Base-by-base conservation (phyloP, 2,113 vertebrate genomes). In the Macrotus californicus region DNA sequence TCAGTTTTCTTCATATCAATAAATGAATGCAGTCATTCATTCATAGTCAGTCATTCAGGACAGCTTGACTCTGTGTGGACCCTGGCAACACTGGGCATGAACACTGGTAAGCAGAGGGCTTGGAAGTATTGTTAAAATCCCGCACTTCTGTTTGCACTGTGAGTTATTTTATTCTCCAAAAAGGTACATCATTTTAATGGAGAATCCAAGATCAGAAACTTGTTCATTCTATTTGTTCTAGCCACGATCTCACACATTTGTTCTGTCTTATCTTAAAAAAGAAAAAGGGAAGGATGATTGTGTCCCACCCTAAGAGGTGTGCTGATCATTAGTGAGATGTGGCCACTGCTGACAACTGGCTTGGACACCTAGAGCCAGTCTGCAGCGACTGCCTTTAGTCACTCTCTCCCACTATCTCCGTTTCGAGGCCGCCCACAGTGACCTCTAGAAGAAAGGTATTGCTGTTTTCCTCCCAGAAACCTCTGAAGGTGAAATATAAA, bases 181-280 rank as follows among this genome's bases (percentile, higher is more conserved):
- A 61, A 79, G 72, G 15, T 59, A 19, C 12, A 21, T 48, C 14
- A 14, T 79, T 70, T 75, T 6, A 64, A 88, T 24, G 22, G 61
- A 82, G 52, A 94, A 81, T 83, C 24, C 24, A 69, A 54, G 36
- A 39, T 77, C 12, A 79, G 77, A 91, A 81, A 85, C 73, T 34
- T 13, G 7, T 69, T 94, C 34, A 7, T 61, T 85, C 15, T 39
- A 82, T 56, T 94, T 29, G 4, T 59, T 85, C 16, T 50, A 82
- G 61, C 21, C 43, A 31, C 2, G 10, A 54, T 14, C 61, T 96
- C 79, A 82, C 11, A 75, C 34, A 56, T 67, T 14, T 64, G 22
- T 61, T 66, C 24, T 24, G 16, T 50, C 80, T 56, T 46, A 18
- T 29, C 39, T 94, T 83, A 34, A 50, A 87, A 75, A 13, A 87